Conservation (phyloP, 1,140 invertebrate species). For the Hylaeus volcanicus region DNA sequence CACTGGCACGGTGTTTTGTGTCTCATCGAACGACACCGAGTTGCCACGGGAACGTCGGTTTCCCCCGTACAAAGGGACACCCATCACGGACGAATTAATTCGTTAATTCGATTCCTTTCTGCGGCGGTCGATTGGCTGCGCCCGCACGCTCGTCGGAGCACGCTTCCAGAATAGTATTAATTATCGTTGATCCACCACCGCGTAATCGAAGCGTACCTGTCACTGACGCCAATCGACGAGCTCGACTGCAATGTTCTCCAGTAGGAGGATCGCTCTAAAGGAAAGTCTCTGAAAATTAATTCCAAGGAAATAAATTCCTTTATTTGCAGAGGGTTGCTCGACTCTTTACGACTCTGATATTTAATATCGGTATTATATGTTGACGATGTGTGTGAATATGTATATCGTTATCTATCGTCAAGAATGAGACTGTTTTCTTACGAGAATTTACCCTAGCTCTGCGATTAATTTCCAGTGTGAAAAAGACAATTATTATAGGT, state of each 20-base stretch:
- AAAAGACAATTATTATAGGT: too few species aligned
- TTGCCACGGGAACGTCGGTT: conserved; percentile 8
- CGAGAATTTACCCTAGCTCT: too few species aligned
- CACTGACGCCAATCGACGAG: neutral
- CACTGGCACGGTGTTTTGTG: neutral
- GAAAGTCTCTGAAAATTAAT: too few species aligned
- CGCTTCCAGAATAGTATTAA: conserved; percentile 30
- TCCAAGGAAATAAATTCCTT: too few species aligned
- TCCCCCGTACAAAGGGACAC: neutral
- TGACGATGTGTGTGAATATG: too few species aligned
- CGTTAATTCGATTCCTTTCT: conserved; percentile 38
- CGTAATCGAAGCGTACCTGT: conserved; percentile 12
- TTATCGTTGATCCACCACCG: conserved; percentile 31
- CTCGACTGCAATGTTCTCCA: neutral
- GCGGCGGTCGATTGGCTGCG: conserved; percentile 4
- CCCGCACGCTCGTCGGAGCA: neutral
- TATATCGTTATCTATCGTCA: too few species aligned
- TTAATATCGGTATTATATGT: too few species aligned
- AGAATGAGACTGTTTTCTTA: too few species aligned
- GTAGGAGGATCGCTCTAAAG: too few species aligned
- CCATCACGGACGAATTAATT: conserved; percentile 22
- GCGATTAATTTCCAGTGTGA: too few species aligned
- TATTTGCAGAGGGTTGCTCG: too few species aligned
- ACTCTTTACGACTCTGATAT: too few species aligned
- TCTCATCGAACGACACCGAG: neutral